These are phyloP conservation scores for Lottia scabra DNA, from an alignment of 2,888 invertebrate species.

Conservation along the genomic window DNA sequence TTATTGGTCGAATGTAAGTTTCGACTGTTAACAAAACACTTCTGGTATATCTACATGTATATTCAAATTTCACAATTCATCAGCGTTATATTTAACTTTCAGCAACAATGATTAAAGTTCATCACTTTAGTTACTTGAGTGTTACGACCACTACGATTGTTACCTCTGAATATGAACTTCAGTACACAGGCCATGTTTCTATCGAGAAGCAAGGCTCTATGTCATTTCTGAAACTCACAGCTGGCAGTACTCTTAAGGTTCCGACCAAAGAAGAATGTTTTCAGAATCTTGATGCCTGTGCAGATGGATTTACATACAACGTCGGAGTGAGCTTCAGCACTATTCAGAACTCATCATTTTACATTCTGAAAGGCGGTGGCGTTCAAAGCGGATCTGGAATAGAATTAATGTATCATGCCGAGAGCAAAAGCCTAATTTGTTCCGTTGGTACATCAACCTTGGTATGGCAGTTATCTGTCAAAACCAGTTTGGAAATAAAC, in stretches of 20 bases:
- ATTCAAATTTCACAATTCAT: no score
- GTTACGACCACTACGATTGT: not conserved
- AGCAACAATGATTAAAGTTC: not conserved
- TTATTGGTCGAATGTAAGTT: no score
- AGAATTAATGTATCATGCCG: slow-evolving; percentile 33
- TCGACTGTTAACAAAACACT: no score
- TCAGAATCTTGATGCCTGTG: slow-evolving; percentile 15
- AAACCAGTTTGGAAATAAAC: slow-evolving; percentile 30
- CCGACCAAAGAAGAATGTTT: slow-evolving; percentile 17
- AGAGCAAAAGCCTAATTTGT: slow-evolving; percentile 31
- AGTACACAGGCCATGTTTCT: slow-evolving; percentile 2
- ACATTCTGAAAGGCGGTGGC: slow-evolving; percentile 8
- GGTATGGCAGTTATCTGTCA: slow-evolving; percentile 35
- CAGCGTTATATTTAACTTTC: not conserved
- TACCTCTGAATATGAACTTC: not conserved
- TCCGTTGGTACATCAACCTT: slow-evolving; percentile 39
- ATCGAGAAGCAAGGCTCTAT: not conserved
- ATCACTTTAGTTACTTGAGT: not conserved
- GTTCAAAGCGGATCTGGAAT: slow-evolving; percentile 31
- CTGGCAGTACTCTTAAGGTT: slow-evolving; percentile 12
- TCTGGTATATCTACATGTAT: no score
- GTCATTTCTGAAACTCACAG: slow-evolving; percentile 11
- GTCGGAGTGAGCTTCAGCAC: slow-evolving; percentile 10
- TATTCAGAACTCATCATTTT: not conserved
- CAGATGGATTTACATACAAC: slow-evolving; percentile 21